Conservation (phyloP, 2,113 vertebrate genomes). For the Ginglymostoma cirratum region DNA sequence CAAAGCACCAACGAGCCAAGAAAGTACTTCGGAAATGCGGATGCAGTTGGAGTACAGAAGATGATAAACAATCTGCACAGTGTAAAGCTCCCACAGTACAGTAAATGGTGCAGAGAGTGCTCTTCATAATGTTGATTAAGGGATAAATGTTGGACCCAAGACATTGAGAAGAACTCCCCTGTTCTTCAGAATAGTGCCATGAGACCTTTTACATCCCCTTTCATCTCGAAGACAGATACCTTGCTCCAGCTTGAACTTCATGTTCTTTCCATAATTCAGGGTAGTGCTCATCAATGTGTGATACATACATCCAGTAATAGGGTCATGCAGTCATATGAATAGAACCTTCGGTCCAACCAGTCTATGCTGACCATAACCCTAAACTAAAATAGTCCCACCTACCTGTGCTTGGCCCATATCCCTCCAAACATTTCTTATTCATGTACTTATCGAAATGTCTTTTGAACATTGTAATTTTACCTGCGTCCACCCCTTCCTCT, state of each 20-base stretch:
- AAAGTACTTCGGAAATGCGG: neutral
- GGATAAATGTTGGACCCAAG: neutral
- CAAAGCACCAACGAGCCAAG: neutral
- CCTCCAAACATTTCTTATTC: no score
- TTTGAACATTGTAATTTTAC: no score
- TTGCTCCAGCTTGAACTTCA: neutral
- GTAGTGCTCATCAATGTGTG: neutral
- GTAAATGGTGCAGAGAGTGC: no score
- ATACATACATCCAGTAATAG: neutral
- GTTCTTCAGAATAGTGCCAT: neutral
- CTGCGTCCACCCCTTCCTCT: no score
- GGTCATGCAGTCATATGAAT: no score
- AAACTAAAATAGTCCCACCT: no score
- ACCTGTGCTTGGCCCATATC: no score
- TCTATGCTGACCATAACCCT: no score
- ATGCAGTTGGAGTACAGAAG: neutral
- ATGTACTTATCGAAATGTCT: no score
- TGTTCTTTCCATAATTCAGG: neutral
- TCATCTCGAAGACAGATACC: neutral
- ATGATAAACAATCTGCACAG: neutral
- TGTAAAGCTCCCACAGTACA: neutral
- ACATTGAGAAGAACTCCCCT: neutral
- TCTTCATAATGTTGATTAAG: neutral
- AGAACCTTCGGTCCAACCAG: no score
- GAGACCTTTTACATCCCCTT: neutral